phyloP scores from a whole-genome alignment of 2,797 vertebrate genomes.

The Leptodactylus fallax region DNA sequence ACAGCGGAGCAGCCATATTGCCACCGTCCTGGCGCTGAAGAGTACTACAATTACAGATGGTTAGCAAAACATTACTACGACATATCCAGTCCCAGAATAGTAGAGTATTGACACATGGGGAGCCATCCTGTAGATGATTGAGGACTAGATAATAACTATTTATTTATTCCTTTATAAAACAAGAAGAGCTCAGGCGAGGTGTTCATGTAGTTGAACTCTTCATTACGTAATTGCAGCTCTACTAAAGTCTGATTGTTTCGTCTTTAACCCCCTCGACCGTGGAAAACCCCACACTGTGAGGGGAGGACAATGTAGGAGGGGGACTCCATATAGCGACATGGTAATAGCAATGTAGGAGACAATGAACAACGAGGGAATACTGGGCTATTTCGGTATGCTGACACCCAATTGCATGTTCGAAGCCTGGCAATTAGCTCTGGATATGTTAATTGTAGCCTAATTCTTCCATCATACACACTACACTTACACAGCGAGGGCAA shows the following conservation, averaged over 20 bases:
- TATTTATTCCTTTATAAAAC: background rate
- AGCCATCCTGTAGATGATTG: background rate
- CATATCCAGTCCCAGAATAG: background rate
- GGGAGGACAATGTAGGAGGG: conserved; percentile 56
- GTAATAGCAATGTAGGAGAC: conserved; percentile 52
- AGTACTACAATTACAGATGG: background rate
- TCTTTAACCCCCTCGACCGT: conserved; percentile 40
- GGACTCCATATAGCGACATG: conserved; percentile 55
- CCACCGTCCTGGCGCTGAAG: no score
- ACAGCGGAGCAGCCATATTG: no score
- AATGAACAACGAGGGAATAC: conserved; percentile 58
- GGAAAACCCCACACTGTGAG: conserved; percentile 48
- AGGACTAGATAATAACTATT: background rate
- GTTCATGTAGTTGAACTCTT: conserved; percentile 12
- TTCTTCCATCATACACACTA: conserved; percentile 50
- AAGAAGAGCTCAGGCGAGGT: background rate
- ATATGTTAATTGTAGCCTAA: conserved; percentile 54
- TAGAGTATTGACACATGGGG: background rate
- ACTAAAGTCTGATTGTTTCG: conserved; percentile 3
- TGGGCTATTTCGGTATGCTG: conserved; percentile 56
- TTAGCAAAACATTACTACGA: background rate
- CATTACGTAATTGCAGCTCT: conserved; percentile 38
- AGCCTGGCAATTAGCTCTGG: conserved; percentile 55
- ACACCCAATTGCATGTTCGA: conserved; percentile 40
- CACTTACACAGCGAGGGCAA: conserved; percentile 53